phyloP scores from a whole-genome alignment of 2,888 invertebrate genomes.

The Metallyticus violacea region DNA sequence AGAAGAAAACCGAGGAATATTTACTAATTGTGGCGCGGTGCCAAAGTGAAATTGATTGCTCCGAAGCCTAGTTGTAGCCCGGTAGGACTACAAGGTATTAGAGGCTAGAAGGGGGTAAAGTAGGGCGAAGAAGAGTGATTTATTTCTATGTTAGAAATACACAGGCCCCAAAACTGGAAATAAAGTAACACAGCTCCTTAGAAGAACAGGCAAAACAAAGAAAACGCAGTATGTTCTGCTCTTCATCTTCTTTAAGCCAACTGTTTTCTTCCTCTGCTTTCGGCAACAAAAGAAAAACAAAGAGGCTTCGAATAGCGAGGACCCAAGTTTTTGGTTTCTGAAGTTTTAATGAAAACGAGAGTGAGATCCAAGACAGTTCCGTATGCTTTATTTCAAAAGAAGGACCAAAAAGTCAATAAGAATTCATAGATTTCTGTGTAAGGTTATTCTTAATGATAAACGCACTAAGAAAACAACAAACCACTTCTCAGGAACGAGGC shows the following conservation, averaged over 20 bases:
- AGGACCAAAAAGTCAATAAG: not conserved
- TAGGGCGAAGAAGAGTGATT: not conserved
- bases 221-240: not conserved
- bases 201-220: not conserved
- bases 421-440: not conserved
- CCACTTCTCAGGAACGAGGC: not conserved
- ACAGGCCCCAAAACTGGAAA: not conserved
- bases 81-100: not conserved
- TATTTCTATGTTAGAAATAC: not conserved
- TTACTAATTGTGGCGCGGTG: not conserved
- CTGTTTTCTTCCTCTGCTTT: not conserved
- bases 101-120: not conserved
- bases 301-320: not conserved
- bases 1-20: not conserved
- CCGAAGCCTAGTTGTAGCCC: not conserved
- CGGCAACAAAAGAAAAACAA: not conserved
- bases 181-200: not conserved
- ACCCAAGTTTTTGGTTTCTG: not conserved
- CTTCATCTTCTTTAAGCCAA: not conserved
- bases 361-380: not conserved
- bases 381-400: not conserved
- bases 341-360: not conserved
- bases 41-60: not conserved
- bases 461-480: not conserved
- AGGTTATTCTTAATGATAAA: not conserved